phyloP scores from a whole-genome alignment of 2,888 invertebrate species.

The Synergus gifuensis region DNA sequence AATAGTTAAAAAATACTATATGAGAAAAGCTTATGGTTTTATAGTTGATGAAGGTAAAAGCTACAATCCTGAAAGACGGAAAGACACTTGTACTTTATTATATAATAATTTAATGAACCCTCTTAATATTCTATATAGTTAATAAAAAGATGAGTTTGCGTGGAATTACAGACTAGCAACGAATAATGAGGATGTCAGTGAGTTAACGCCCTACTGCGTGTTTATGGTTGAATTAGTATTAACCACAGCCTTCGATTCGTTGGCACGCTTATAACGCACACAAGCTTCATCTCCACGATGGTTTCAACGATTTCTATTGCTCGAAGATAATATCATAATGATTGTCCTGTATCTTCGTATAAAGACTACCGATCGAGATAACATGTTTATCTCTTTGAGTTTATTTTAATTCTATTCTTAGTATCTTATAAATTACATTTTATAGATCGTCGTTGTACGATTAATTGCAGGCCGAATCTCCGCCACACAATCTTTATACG shows the following conservation, averaged over 20 bases:
- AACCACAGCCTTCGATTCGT: constrained; percentile 7
- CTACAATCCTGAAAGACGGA: no score
- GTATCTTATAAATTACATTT: not conserved
- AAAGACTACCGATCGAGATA: not conserved
- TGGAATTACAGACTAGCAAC: no score
- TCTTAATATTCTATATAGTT: not conserved
- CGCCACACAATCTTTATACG: not conserved
- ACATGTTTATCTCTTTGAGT: not conserved
- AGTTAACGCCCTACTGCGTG: constrained; percentile 4
- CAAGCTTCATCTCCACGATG: not conserved
- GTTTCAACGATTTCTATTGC: not conserved
- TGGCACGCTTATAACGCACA: not conserved
- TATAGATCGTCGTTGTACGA: not conserved
- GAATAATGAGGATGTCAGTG: constrained; percentile 7
- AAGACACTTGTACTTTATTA: no score
- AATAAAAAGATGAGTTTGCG: not conserved
- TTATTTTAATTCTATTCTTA: not conserved
- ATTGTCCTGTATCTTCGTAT: not conserved
- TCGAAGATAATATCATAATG: constrained; percentile 7
- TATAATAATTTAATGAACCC: not conserved
- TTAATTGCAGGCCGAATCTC: not conserved
- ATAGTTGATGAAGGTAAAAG: no score
- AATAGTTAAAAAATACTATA: no score
- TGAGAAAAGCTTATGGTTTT: no score
- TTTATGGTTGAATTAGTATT: not conserved